Conservation (phyloP, 2,888 invertebrate genomes). For the Papilio gigon region DNA sequence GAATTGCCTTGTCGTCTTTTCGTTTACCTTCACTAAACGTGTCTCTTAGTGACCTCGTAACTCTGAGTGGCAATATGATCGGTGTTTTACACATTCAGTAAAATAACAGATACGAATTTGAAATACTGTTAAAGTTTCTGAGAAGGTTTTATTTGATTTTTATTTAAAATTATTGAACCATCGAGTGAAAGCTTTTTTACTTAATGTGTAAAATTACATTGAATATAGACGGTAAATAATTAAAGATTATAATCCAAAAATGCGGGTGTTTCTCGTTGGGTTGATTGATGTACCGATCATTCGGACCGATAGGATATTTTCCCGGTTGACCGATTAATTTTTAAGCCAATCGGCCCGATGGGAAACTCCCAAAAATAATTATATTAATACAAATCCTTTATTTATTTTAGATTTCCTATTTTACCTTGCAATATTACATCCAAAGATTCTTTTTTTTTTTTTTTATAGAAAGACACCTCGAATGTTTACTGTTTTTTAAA, state of each 20-base stretch:
- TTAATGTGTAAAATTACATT: constrained; percentile 25
- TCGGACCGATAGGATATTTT: no score
- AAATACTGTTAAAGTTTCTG: background rate
- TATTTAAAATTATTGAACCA: no score
- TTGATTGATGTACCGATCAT: no score
- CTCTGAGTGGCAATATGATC: background rate
- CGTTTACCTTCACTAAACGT: background rate
- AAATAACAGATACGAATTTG: background rate
- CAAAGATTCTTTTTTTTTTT: constrained; percentile 57
- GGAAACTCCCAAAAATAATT: constrained; percentile 14
- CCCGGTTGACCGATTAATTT: no score
- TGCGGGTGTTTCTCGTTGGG: no score
- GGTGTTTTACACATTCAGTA: constrained; percentile 23
- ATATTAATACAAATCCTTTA: constrained; percentile 35
- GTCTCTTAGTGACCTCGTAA: background rate
- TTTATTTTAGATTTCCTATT: constrained; percentile 46
- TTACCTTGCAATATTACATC: constrained; percentile 56
- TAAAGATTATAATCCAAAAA: no score
- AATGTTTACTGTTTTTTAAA: constrained; percentile 30
- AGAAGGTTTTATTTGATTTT: background rate
- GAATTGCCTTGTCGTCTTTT: constrained; percentile 10
- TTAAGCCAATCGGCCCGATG: no score
- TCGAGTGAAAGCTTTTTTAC: no score
- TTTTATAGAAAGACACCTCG: constrained; percentile 34
- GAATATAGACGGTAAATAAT: no score